Base-by-base conservation (phyloP, 1,140 invertebrate genomes). In the Palaemon carinicauda region DNA sequence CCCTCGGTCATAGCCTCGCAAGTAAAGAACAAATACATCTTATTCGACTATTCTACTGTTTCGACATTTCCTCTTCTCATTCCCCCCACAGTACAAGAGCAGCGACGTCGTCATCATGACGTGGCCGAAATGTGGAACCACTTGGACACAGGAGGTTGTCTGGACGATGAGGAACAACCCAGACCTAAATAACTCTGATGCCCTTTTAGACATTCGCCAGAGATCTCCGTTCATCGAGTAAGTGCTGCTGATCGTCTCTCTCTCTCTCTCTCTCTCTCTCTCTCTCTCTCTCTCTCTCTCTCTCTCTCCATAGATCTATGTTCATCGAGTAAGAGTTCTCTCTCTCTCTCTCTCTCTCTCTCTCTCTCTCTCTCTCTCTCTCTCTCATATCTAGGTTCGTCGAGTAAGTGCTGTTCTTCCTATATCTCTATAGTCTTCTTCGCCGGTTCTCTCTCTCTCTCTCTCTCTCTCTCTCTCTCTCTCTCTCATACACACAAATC, bases 71-170 rank as follows among this genome's bases (percentile, higher is more conserved):
- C 56, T 60, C 10, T 3, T 60, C 19, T 41, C 41, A 41, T 9
- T 41, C 41, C 41, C 41, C 12, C 7, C 41, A 41, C 41, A 41
- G 41, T 41, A 3, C 41, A 41, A 41, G 12, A 41, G 41, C 41
- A 41, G 41, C 41, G 41, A 41, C 41, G 74, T 78, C 10, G 5
- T 85, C 10, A 65, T 88, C n/a, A 77, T 88, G 53, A 88, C 85
- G 21, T 83, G 75, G n/a, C 89, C 88, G 79, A 89, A 89, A 53
- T 89, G 89, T 60, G 96, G 96, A 31, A 97, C 96, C 1, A 97
- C 96, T 0, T 96, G 95, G 95, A 95, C 94, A 0, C 95, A 96
- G 90, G 96, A 97, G 91, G 92, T 96, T 89, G 93, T 96, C 1
- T 96, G 95, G 95, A 91, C 96, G 65, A 90, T 97, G 24, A 93